A percentile compares a stretch with the other conserved stretches of the same genome.
These are phyloP conservation scores for Drosophila neotestacea DNA, from an alignment of 2,888 invertebrate genomes.

Conservation along the genomic window DNA sequence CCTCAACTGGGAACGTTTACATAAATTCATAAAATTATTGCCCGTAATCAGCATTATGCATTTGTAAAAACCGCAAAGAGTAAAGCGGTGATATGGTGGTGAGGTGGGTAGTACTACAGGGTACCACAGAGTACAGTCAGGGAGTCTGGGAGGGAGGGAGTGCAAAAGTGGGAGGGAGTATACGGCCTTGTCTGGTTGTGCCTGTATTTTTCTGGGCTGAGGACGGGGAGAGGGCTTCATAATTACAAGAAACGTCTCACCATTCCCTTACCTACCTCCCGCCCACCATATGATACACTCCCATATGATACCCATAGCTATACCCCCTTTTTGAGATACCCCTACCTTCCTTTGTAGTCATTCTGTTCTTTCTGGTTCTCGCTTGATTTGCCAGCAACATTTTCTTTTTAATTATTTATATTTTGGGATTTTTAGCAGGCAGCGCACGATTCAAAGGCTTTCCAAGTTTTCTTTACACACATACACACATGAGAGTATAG, in stretches of 20 bases:
- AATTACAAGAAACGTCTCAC: conserved; percentile 47
- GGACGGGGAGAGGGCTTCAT: conserved; percentile 28
- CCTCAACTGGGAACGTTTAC: conserved; percentile 58
- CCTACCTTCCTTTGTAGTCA: not conserved
- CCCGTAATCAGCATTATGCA: conserved; percentile 85
- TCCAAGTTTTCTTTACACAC: conserved; percentile 46
- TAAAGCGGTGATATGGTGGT: conserved; percentile 28
- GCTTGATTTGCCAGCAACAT: conserved; percentile 80
- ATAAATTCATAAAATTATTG: conserved; percentile 83
- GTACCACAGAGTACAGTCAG: not conserved
- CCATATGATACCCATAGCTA: not conserved
- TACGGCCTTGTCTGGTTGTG: conserved; percentile 13
- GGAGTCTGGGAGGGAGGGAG: not conserved
- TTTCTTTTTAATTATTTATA: conserved; percentile 81
- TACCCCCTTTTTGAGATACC: not conserved
- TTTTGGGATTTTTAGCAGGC: conserved; percentile 81
- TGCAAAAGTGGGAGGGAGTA: not conserved
- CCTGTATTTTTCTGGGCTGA: conserved; percentile 1
- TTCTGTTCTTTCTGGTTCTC: conserved; percentile 30
- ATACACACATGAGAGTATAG: conserved; percentile 17
- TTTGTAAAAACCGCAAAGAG: conserved; percentile 82
- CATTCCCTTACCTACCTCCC: not conserved
- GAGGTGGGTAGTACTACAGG: not conserved
- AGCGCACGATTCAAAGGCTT: conserved; percentile 72
- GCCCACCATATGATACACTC: not conserved